Evolutionary conservation across 2,888 invertebrate genomes (phyloP).

Genomic region (Noctua fimbriata): DNA sequence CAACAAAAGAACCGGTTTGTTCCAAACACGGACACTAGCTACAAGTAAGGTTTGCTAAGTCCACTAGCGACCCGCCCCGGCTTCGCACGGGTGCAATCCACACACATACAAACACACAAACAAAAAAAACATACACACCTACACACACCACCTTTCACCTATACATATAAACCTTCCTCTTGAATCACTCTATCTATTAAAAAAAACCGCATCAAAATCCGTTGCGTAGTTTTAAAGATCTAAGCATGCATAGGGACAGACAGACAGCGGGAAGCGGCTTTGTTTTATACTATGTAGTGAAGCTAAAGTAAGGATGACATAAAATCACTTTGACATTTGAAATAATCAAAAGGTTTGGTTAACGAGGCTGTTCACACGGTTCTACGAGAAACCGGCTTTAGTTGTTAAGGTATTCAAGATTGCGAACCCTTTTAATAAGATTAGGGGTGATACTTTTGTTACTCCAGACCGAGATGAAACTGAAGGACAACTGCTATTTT

Average conservation of each 20-base stretch:
- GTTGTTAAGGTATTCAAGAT: slow-evolving; percentile 20
- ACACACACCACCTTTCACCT: too few relatives aligned
- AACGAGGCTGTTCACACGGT: slow-evolving; percentile 34
- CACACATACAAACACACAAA: too few relatives aligned
- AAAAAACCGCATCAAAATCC: too few relatives aligned
- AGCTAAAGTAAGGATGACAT: slow-evolving; percentile 17
- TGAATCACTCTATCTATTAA: too few relatives aligned
- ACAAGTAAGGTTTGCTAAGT: background rate
- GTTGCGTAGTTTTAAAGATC: too few relatives aligned
- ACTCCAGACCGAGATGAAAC: background rate
- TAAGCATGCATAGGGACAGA: too few relatives aligned
- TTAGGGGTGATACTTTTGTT: slow-evolving; percentile 10
- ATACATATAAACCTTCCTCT: too few relatives aligned
- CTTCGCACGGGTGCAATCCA: too few relatives aligned
- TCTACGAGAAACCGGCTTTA: slow-evolving; percentile 29
- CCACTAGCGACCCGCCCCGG: too few relatives aligned
- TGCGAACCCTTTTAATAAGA: background rate
- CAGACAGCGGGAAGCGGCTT: too few relatives aligned
- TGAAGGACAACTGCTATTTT: background rate
- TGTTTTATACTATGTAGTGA: too few relatives aligned
- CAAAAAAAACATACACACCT: too few relatives aligned
- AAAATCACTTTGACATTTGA: slow-evolving; percentile 40
- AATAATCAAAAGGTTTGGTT: slow-evolving; percentile 36
- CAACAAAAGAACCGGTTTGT: slow-evolving; percentile 22
- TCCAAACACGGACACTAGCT: background rate